Conservation (phyloP, 2,888 invertebrate species). For the Cheilosia urbana region DNA sequence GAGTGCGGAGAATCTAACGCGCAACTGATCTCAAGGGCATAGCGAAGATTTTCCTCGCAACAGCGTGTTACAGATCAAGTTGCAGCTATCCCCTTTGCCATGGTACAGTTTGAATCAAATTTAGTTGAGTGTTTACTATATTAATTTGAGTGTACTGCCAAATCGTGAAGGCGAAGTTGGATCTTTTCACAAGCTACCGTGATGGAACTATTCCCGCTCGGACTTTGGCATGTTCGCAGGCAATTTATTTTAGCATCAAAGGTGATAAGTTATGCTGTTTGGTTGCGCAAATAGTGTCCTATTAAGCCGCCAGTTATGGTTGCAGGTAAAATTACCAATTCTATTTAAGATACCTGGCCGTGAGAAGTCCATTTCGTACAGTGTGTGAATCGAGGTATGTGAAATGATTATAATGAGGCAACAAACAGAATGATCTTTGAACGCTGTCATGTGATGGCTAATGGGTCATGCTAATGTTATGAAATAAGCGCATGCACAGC, state of each 20-base stretch:
- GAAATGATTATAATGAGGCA: conserved; percentile 19
- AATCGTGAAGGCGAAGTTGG: conserved; percentile 40
- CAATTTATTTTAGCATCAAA: conserved; percentile 64
- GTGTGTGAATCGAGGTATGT: conserved; percentile 53
- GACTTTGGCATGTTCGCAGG: conserved; percentile 65
- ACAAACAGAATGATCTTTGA: conserved; percentile 25
- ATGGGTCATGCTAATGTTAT: conserved; percentile 7
- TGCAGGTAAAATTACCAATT: conserved; percentile 62
- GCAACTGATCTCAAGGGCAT: conserved; percentile 69
- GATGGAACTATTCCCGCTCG: conserved; percentile 30
- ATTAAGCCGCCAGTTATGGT: conserved; percentile 63
- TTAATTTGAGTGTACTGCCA: conserved; percentile 46
- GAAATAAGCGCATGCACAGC: background rate
- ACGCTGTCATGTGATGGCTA: conserved; percentile 30
- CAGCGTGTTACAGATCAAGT: conserved; percentile 38
- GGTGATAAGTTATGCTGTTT: conserved; percentile 74
- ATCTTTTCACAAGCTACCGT: conserved; percentile 1
- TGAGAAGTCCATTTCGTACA: conserved; percentile 39
- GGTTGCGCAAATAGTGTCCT: conserved; percentile 62
- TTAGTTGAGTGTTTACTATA: conserved; percentile 63
- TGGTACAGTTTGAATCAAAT: conserved; percentile 45
- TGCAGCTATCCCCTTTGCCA: background rate
- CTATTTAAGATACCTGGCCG: conserved; percentile 58
- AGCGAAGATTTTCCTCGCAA: conserved; percentile 30
- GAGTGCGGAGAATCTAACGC: conserved; percentile 27